Evolutionary conservation across 2,113 vertebrate genomes (phyloP).

Genomic region (Callospermophilus lateralis): DNA sequence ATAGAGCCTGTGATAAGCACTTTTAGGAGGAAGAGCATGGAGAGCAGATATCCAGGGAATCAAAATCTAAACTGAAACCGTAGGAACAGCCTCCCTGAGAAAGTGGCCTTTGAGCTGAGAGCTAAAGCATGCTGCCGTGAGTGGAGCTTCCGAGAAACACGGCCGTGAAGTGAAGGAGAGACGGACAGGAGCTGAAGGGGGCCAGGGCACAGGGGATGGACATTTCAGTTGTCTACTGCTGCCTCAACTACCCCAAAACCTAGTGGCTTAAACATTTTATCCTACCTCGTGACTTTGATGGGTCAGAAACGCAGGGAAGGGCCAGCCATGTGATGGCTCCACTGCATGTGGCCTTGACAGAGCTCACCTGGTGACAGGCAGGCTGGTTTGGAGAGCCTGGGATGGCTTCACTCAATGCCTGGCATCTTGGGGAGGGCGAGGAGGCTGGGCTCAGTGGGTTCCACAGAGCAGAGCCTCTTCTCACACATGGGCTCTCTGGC

Average conservation of each 20-base stretch:
- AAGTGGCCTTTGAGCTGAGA: constrained; percentile 43
- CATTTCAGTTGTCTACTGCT: background rate
- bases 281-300: background rate
- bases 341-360: background rate
- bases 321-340: background rate
- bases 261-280: background rate
- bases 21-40: constrained; percentile 4
- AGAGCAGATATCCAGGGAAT: constrained; percentile 25
- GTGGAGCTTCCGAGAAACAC: background rate
- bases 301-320: background rate
- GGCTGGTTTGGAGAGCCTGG: background rate
- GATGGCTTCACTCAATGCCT: background rate
- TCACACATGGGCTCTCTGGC: background rate
- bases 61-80: background rate
- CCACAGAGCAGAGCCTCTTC: rapidly evolving
- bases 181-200: background rate
- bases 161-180: background rate
- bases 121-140: background rate
- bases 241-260: background rate
- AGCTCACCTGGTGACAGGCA: constrained; percentile 22
- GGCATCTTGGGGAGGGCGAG: background rate
- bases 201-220: background rate
- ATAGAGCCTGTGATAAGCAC: constrained; percentile 59
- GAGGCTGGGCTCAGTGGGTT: background rate
- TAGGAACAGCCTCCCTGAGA: background rate